Evolutionary conservation across 2,888 invertebrate genomes (phyloP).

Genomic region (Philereme transversata): DNA sequence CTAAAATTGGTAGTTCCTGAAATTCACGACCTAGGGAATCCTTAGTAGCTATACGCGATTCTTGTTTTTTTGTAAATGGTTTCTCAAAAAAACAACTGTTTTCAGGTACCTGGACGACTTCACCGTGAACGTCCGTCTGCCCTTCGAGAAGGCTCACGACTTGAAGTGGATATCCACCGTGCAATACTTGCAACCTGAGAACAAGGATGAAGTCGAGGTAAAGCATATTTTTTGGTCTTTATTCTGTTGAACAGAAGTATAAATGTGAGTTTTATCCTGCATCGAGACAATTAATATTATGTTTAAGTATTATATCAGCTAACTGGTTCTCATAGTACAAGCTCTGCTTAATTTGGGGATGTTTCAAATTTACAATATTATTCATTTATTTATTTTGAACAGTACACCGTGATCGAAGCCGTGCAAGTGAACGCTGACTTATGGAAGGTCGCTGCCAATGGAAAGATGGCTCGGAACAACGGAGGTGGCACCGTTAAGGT

Average conservation of each 20-base stretch:
- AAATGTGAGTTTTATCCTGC: no score
- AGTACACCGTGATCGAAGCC: conserved; percentile 64
- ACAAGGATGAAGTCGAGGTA: conserved; percentile 68
- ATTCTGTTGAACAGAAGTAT: no score
- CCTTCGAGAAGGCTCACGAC: conserved; percentile 83
- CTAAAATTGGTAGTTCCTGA: no score
- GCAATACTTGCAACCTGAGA: conserved; percentile 61
- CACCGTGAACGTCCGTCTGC: conserved; percentile 76
- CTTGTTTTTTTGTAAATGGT: neutral
- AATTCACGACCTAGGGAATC: no score
- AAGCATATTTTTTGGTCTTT: conserved; percentile 15
- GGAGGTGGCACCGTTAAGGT: conserved; percentile 71
- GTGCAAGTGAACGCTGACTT: conserved; percentile 82
- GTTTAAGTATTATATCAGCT: no score
- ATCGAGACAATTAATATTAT: no score
- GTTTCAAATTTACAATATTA: no score
- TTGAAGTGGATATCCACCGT: conserved; percentile 74
- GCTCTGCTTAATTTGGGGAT: no score
- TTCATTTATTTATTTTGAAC: conserved; percentile 11
- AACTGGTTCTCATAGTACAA: no score
- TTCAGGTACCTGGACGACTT: conserved; percentile 74
- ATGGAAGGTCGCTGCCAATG: conserved; percentile 72
- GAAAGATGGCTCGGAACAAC: conserved; percentile 57
- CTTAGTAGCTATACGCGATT: no score
- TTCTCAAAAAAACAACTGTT: neutral